phyloP scores from a whole-genome alignment of 2,113 vertebrate genomes.

The Dolichotis patagonum region DNA sequence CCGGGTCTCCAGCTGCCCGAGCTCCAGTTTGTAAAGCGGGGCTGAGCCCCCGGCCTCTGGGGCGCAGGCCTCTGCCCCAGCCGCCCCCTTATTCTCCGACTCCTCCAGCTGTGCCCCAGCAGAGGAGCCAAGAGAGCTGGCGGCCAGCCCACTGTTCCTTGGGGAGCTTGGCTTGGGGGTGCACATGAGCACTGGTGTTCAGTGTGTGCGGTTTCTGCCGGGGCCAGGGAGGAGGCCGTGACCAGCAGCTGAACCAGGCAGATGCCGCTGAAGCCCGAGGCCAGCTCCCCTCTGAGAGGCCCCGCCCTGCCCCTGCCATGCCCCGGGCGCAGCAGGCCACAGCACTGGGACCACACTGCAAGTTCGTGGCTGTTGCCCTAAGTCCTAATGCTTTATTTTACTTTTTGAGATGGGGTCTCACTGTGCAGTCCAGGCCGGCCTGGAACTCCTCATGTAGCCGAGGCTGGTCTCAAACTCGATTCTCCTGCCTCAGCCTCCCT shows the following conservation, averaged over 20 bases:
- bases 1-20: not conserved
- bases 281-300: not conserved
- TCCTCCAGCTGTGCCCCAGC: conserved; percentile 49
- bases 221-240: not conserved
- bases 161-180: conserved; percentile 4
- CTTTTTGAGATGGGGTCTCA: not conserved
- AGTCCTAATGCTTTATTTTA: not conserved
- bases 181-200: conserved; percentile 55
- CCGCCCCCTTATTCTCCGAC: not conserved
- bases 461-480: not conserved
- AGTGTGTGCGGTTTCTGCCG: conserved; percentile 50
- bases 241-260: too few relatives aligned
- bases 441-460: not conserved
- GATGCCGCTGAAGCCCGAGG: not conserved
- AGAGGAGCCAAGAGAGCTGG: conserved; percentile 60
- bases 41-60: too few relatives aligned
- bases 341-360: not conserved
- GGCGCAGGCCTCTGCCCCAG: not conserved
- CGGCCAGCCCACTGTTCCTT: not conserved
- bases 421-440: not conserved
- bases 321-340: not conserved
- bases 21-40: not conserved
- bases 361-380: conserved; percentile 25
- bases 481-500: not conserved
- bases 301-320: too few relatives aligned